Percentiles rank a stretch among this genome's conserved stretches.
Conservation (phyloP, 2,113 vertebrate genomes). For the Pongo abelii region DNA sequence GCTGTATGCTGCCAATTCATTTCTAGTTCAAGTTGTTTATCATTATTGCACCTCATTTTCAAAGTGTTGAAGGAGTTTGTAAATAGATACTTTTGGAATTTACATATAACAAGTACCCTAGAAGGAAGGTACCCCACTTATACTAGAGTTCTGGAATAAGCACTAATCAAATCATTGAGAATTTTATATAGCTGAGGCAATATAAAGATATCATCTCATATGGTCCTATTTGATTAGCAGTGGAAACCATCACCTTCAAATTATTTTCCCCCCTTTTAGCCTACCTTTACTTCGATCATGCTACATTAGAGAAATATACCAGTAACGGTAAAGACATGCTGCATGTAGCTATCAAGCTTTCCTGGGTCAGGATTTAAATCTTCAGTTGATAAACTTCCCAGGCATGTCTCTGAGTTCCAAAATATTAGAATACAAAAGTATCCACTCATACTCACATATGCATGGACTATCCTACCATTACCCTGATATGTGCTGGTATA, state of each 20-base stretch:
- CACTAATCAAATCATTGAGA: constrained; percentile 42
- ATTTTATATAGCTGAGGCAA: background rate
- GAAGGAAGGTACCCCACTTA: constrained; percentile 14
- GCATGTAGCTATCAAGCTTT: background rate
- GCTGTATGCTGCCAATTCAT: background rate
- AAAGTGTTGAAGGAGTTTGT: constrained; percentile 38
- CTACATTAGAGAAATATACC: constrained; percentile 25
- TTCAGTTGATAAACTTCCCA: background rate
- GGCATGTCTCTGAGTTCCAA: background rate
- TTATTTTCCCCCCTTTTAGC: background rate
- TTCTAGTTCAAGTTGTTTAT: constrained; percentile 65
- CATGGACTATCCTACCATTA: background rate
- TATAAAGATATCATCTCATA: constrained; percentile 5
- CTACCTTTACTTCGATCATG: background rate
- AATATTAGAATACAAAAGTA: background rate
- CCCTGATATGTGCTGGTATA: background rate
- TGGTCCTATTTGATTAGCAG: background rate
- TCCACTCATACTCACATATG: background rate
- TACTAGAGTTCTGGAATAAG: constrained; percentile 37
- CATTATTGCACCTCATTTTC: constrained; percentile 64
- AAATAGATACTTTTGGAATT: constrained; percentile 60
- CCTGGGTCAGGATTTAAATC: background rate
- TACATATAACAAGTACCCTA: constrained; percentile 43
- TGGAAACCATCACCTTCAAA: constrained; percentile 5
- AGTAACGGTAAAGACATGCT: background rate